Base-by-base conservation (phyloP, 2,888 invertebrate genomes). In the Leptopilina drosophilae region DNA sequence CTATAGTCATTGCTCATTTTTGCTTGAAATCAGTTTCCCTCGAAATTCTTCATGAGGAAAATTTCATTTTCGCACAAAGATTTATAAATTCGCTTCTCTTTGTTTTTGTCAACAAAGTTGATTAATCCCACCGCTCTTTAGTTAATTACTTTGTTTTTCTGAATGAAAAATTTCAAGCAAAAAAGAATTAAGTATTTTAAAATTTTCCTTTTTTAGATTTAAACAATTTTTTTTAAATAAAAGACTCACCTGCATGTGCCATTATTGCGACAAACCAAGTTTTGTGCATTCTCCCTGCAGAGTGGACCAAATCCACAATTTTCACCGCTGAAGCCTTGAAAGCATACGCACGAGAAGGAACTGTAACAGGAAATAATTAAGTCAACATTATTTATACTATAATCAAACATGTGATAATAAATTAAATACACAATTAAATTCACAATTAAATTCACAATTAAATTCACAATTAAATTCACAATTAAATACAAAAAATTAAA, bases 221-320 rank as follows among this genome's bases (percentile, higher is more conserved):
- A 3, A 56, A 11, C 5, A 56, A n/a, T 59, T n/a, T n/a, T 15
- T 59, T 59, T 5, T 9, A 62, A n/a, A n/a, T 6, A 5, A 59
- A 62, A 62, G 9, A 77, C 85, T 79, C 94, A 97, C 97, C 96
- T 95, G 95, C 98, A 98, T 76, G 94, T 95, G 81, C 96, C 97
- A 59, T 95, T 96, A 88, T 97, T 97, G 91, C 95, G 94, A 92
- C 98, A 98, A 89, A 95, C 94, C 80, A 88, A 86, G 87, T 93
- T 92, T 80, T 93, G 93, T 80, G 93, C 93, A 65, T 93, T 93
- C 79, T 94, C 93, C 81, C 95, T 94, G 91, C 98, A 98, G 79
- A 95, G 94, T 0, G 96, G 96, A 14, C 97, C 97, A 85, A 94
- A 94, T 65, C 97, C 96, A 90, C 97, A 98, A 89, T 95, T 95